Conservation (phyloP, 2,888 invertebrate species). For the Camptogramma bilineatum region DNA sequence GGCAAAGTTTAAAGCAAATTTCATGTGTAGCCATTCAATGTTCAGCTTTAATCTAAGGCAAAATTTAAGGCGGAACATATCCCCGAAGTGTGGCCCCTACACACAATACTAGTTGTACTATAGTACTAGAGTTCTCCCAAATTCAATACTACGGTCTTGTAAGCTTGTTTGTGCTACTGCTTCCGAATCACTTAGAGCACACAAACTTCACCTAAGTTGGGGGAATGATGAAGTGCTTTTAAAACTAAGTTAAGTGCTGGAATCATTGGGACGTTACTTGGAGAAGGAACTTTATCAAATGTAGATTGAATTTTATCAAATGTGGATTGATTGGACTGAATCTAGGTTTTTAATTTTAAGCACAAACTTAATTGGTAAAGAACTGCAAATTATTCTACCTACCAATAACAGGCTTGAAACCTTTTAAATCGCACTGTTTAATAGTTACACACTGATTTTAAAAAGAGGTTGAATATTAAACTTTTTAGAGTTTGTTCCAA, state of each 20-base stretch:
- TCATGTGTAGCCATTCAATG: too few species aligned
- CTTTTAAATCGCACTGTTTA: too few species aligned
- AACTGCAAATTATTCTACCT: too few species aligned
- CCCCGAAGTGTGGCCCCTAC: too few species aligned
- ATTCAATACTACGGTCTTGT: constrained; percentile 13
- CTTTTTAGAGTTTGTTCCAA: background rate
- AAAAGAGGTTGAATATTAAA: background rate
- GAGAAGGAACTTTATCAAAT: constrained; percentile 4
- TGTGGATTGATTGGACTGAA: background rate
- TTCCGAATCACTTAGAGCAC: constrained; percentile 46
- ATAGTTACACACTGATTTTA: too few species aligned
- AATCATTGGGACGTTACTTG: constrained; percentile 26
- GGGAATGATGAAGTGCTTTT: constrained; percentile 52
- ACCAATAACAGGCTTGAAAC: too few species aligned
- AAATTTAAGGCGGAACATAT: too few species aligned
- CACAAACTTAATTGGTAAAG: too few species aligned
- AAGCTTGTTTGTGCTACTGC: constrained; percentile 33
- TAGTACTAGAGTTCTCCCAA: background rate
- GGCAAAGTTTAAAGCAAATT: too few species aligned
- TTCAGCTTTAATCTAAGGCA: too few species aligned
- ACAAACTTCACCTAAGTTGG: constrained; percentile 43
- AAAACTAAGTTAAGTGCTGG: constrained; percentile 46
- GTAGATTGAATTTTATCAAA: constrained; percentile 2
- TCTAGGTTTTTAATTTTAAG: background rate
- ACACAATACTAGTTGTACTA: too few species aligned